Conservation (phyloP, 2,113 vertebrate species). For the Cochlearius cochlearius region DNA sequence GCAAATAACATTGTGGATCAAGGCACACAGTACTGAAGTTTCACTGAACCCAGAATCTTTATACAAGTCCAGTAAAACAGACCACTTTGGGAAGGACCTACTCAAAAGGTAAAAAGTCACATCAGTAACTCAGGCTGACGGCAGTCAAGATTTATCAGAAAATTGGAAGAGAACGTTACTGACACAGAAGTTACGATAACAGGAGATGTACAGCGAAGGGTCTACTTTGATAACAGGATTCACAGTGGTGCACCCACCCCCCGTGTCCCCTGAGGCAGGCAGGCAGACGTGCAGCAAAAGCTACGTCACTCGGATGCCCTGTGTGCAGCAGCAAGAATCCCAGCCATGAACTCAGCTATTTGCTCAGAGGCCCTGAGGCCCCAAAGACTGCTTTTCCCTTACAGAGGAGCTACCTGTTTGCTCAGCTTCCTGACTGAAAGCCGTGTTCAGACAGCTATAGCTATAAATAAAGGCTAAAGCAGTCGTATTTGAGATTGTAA, state of each 20-base stretch:
- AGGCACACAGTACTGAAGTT: background rate
- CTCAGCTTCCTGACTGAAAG: background rate
- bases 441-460: background rate
- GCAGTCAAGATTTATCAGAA: background rate
- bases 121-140: background rate
- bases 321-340: background rate
- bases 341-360: background rate
- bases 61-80: background rate
- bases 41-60: background rate
- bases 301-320: background rate
- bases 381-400: background rate
- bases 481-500: background rate
- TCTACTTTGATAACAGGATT: background rate
- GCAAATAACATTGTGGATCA: background rate
- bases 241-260: background rate
- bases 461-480: background rate
- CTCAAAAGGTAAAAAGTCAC: background rate
- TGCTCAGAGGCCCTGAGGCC: background rate
- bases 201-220: background rate
- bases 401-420: background rate
- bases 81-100: background rate
- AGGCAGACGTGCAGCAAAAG: background rate
- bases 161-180: background rate
- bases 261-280: background rate
- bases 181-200: background rate